Evolutionary conservation across 2,113 vertebrate species (phyloP).

Genomic region (Pteropus alecto): DNA sequence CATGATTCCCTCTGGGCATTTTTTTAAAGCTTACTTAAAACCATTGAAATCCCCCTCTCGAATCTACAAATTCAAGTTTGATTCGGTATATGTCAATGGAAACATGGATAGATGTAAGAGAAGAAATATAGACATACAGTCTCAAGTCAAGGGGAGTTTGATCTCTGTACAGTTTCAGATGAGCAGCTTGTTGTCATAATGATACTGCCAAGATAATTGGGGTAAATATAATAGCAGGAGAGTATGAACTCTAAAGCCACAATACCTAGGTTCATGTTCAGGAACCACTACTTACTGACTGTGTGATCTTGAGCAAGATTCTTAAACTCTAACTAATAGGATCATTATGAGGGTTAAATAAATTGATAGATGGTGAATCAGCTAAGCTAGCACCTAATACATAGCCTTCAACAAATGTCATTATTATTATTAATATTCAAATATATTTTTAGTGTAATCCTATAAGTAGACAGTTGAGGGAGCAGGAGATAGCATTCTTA

Average conservation of each 20-base stretch:
- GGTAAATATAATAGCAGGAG: neutral
- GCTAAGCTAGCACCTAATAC: neutral
- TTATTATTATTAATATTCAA: neutral
- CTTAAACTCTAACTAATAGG: neutral
- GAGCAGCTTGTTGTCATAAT: neutral
- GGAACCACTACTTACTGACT: neutral
- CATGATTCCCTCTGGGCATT: neutral
- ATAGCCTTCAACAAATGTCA: neutral
- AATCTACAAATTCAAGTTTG: neutral
- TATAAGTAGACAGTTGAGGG: neutral
- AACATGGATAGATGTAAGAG: neutral
- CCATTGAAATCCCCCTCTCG: neutral
- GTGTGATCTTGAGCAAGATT: neutral
- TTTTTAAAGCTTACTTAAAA: conserved; percentile 7
- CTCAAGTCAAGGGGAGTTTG: neutral
- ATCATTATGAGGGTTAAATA: neutral
- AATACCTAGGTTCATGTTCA: neutral
- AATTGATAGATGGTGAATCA: neutral
- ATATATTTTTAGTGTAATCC: neutral
- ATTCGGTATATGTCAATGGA: neutral
- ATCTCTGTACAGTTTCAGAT: neutral
- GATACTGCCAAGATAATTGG: neutral
- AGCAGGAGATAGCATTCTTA: neutral
- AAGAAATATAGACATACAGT: neutral
- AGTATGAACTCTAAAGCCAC: neutral